phyloP scores from a whole-genome alignment of 1,140 invertebrate species.

The Ericerus pela region DNA sequence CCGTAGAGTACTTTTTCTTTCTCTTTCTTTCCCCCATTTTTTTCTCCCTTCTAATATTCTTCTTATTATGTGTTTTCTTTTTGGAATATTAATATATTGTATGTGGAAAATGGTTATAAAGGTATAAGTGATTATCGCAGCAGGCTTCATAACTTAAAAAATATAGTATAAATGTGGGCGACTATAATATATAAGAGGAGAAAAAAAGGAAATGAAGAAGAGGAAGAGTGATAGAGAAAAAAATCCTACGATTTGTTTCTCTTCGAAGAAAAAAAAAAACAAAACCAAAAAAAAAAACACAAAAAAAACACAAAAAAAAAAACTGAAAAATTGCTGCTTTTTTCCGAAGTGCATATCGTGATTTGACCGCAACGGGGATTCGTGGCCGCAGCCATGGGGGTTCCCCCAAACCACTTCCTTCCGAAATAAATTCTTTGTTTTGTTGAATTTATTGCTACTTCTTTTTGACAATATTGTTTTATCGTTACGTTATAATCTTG shows the following conservation, averaged over 20 bases:
- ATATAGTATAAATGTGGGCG: conserved; percentile 2
- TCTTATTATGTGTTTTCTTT: too few relatives aligned
- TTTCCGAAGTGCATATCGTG: not conserved
- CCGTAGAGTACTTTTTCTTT: not conserved
- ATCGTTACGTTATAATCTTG: conserved; percentile 11
- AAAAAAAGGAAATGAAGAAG: not conserved
- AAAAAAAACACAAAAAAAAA: too few relatives aligned
- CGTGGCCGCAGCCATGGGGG: not conserved
- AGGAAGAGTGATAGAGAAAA: not conserved
- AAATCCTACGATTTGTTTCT: conserved; percentile 6
- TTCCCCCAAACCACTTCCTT: conserved; percentile 6
- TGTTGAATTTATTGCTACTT: conserved; percentile 10
- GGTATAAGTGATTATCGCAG: conserved; percentile 12
- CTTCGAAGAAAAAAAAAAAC: too few relatives aligned
- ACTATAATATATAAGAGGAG: not conserved
- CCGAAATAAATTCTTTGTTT: conserved; percentile 12
- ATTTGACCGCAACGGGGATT: not conserved
- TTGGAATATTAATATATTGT: too few relatives aligned
- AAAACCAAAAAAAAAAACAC: too few relatives aligned
- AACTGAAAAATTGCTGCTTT: conserved; percentile 9
- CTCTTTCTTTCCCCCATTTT: not conserved
- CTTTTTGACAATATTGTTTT: conserved; percentile 11
- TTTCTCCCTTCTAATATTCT: not conserved
- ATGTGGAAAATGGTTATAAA: too few relatives aligned
- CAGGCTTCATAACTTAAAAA: conserved; percentile 5